Base-by-base conservation (phyloP, 2,113 vertebrate genomes). In the Struthio camelus region DNA sequence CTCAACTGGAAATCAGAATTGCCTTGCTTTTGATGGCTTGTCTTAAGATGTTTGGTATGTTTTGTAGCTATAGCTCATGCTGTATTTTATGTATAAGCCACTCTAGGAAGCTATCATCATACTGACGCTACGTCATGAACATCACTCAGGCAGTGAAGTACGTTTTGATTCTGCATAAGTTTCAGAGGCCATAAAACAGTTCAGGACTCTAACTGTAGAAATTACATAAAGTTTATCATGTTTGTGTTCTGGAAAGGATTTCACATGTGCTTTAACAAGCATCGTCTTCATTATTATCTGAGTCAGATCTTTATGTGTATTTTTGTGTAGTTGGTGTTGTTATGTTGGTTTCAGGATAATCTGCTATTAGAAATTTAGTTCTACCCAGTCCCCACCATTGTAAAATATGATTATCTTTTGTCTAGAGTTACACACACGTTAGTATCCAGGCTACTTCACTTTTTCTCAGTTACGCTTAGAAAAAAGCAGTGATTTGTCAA, bases 1-100 rank as follows among this genome's bases (percentile, higher is more conserved):
- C 79, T 91, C 93, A 96, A 85, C 91, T 71, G 51, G 94, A 84
- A 94, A 97, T 94, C 93, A 94, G 89, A 95, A 96, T 96, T 95
- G 93, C 61, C 91, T 92, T 94, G 78, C 76, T 96, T 95, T 97
- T 94, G 92, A 95, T 94, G 93, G 82, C 80, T 95, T 95, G 48
- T 79, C 92, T 94, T 97, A 88, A 90, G 94, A 94, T 95, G 90
- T 96, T 96, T 87, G 66, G 62, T 79, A 72, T 77, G 50, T 80
- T 95, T 94, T 91, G 79, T 59, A 88, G 90, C 69, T 85, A 44
- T 50, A 82, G 67, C 81, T 92, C 73, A 59, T 56, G 53, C 83
- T 90, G 25, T 95, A 8, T 50, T 94, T 96, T 96, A 80, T 59
- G 46, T 80, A 85, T 79, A 83, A 91, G 27, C 62, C 59, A 30